Evolutionary conservation across 2,888 invertebrate species (phyloP), one percentile per base, ranked within the genome.

Genomic region (Arge pagana): DNA sequence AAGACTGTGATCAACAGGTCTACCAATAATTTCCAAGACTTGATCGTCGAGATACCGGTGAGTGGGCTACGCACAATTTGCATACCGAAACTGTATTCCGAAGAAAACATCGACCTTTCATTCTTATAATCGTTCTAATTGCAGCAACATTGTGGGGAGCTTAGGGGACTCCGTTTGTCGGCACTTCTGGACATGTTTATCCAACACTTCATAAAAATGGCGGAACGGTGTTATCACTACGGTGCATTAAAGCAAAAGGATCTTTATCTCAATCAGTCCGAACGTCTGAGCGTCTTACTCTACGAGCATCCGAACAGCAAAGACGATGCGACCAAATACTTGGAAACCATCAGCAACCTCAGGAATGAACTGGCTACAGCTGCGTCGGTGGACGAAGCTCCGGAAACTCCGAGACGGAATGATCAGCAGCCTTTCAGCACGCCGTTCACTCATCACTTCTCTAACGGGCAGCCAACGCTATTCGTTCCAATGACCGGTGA

Each of bases 251-350:
- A 80, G 51, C 85, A 87, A 65, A 85, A 86, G 5, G 76, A 82
- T 1, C 81, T 86, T 53, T 90, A 88, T 65, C 76, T 90, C 30
- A 83, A 86, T 53, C 90, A 91, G 65, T 85, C 87, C 0, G 82
- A 83, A 55, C 80, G 88, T 43, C 77, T 92, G 2, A 82, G 85
- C 30, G 81, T 79, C 52, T 77, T 89, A 10, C 72, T 88, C 16
- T 77, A 80, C 52, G 85, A 85, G 50, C 82, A 84, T 52, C 78
- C 81, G 10, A 80, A 80, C 3, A 82, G 82, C 36, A 80, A 81
- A 28, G 75, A 77, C 4, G 79, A 82, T 33, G 85, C 83, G 0
- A 75, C 78, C 48, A 80, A 80, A 39, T 84, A 82, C 64, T 68
- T 81, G 35, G 78, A 81, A 7, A 78, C 80, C 8, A 83, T 89